A percentile compares a stretch with the other conserved stretches of the same genome.
Conservation (phyloP, 1,140 invertebrate genomes). For the Drosophila setifemur region DNA sequence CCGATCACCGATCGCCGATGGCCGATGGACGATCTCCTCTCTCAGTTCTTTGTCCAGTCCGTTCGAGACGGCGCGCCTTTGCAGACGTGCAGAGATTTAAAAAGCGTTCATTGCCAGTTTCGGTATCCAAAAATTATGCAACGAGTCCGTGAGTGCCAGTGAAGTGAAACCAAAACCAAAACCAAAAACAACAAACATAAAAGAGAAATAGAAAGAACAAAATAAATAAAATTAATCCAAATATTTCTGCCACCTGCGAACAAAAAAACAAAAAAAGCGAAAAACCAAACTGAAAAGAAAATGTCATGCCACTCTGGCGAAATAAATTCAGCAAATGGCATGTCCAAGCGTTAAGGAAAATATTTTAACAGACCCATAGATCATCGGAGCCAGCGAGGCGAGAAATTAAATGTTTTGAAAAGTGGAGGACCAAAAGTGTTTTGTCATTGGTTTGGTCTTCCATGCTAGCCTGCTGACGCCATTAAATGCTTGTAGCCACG, state of each 20-base stretch:
- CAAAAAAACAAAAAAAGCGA: neutral
- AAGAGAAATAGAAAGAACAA: neutral
- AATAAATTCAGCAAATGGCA: constrained; percentile 60
- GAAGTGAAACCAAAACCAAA: constrained; percentile 6
- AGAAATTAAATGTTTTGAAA: constrained; percentile 32
- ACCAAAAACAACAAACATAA: neutral
- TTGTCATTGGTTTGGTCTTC: constrained; percentile 31
- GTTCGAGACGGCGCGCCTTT: constrained; percentile 50
- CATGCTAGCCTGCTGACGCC: constrained; percentile 50
- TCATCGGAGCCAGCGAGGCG: constrained; percentile 27
- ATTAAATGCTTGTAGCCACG: constrained; percentile 25
- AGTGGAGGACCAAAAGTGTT: constrained; percentile 32
- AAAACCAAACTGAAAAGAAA: neutral
- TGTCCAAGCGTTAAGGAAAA: constrained; percentile 45
- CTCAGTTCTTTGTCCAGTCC: constrained; percentile 61
- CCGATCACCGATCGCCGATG: constrained; percentile 1
- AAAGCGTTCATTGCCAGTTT: neutral
- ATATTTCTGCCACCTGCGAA: constrained; percentile 42
- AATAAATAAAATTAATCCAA: neutral
- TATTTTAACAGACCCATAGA: constrained; percentile 54
- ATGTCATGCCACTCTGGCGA: constrained; percentile 25
- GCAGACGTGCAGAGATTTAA: constrained; percentile 46
- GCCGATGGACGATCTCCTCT: constrained; percentile 26
- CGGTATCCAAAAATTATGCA: constrained; percentile 34
- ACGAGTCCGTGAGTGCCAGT: constrained; percentile 31